Percentiles rank a stretch among this genome's conserved stretches.
phyloP scores from a whole-genome alignment of 2,113 vertebrate species.

The Cairina moschata region DNA sequence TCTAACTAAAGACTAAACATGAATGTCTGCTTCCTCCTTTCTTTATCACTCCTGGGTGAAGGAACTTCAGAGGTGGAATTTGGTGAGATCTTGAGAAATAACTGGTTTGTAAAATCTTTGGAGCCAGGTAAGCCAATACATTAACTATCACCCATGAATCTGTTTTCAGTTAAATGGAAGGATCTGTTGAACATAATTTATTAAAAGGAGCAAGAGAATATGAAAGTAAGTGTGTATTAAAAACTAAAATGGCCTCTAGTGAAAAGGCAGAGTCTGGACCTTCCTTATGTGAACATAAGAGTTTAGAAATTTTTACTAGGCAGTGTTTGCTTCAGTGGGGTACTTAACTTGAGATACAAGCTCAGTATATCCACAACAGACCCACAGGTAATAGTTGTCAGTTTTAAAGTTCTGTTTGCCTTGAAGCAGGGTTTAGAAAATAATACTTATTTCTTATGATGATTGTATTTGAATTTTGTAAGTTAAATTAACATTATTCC shows the following conservation, averaged over 20 bases:
- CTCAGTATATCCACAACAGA: neutral
- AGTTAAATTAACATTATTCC: conserved; percentile 6
- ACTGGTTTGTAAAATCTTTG: neutral
- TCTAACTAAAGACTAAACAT: neutral
- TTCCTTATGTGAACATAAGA: neutral
- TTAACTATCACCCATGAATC: neutral
- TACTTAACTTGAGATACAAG: neutral
- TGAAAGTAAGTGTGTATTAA: neutral
- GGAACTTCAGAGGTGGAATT: neutral
- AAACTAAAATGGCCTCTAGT: neutral
- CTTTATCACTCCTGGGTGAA: neutral
- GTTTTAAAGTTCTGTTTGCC: conserved; percentile 12
- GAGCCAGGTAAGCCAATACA: neutral
- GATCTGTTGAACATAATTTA: neutral
- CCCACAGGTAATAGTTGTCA: neutral
- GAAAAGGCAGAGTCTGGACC: neutral
- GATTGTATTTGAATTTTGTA: neutral
- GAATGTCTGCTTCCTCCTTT: neutral
- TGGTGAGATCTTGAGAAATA: neutral
- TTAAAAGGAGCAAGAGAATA: neutral
- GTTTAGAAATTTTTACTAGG: neutral
- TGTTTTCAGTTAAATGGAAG: neutral
- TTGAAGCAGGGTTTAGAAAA: conserved; percentile 6
- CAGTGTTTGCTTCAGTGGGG: neutral
- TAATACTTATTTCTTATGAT: neutral